These are phyloP conservation scores for Prunella fulvescens DNA, from an alignment of 2,113 vertebrate genomes.

Conservation along the genomic window DNA sequence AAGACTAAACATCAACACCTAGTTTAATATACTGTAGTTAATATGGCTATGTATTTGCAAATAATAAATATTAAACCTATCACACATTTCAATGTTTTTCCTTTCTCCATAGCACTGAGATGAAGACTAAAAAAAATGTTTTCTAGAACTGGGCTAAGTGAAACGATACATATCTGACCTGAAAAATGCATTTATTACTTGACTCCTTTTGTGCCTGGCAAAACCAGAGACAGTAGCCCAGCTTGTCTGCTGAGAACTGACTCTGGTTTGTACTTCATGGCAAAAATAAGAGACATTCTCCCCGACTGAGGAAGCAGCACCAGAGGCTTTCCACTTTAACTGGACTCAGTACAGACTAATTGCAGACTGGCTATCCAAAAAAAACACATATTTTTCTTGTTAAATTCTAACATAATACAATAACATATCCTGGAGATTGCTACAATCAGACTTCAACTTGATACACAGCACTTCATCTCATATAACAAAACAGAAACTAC, in stretches of 20 bases:
- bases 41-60: neutral
- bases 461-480: neutral
- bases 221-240: neutral
- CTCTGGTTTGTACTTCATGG: neutral
- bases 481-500: neutral
- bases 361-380: neutral
- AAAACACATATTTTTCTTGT: neutral
- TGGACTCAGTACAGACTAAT: neutral
- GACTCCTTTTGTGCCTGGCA: neutral
- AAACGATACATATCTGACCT: neutral
- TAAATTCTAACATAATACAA: neutral
- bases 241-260: neutral
- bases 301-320: neutral
- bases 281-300: neutral
- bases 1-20: neutral
- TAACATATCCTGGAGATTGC: neutral
- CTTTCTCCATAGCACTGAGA: neutral
- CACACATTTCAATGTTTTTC: neutral
- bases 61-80: neutral
- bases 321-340: neutral
- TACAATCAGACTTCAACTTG: neutral
- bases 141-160: neutral
- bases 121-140: neutral
- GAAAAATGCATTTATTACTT: neutral
- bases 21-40: neutral